phyloP scores from a whole-genome alignment of 2,113 vertebrate genomes.

The Alectura lathami region DNA sequence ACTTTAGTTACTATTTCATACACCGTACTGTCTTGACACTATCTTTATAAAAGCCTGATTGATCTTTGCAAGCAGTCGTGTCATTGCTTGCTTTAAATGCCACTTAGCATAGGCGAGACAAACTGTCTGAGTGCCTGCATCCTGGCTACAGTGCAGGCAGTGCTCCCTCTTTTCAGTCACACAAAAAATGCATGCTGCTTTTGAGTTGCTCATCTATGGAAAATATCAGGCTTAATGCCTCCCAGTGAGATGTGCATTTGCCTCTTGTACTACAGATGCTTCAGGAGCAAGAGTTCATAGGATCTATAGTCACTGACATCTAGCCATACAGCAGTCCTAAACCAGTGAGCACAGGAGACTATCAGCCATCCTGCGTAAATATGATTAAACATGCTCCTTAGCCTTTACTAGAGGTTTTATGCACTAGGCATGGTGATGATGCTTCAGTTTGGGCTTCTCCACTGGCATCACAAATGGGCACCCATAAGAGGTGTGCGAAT shows the following conservation, averaged over 20 bases:
- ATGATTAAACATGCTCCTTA: neutral
- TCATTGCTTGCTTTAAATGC: neutral
- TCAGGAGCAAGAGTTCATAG: neutral
- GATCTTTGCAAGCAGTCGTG: neutral
- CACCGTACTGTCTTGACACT: neutral
- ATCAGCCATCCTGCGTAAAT: neutral
- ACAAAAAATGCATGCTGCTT: accelerated
- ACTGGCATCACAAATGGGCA: accelerated
- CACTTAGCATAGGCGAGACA: neutral
- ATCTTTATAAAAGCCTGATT: neutral
- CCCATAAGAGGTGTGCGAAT: accelerated
- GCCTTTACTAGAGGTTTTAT: neutral
- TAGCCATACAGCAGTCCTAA: neutral
- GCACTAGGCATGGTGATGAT: neutral
- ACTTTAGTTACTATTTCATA: neutral
- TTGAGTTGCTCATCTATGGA: neutral
- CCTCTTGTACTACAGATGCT: neutral
- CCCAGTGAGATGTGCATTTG: neutral
- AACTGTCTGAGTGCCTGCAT: neutral
- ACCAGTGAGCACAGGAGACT: neutral
- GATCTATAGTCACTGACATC: neutral
- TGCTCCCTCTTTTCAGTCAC: neutral
- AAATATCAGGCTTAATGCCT: neutral
- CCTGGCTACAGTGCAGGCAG: neutral
- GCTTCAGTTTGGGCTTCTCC: neutral